Percentiles rank a stretch among this genome's conserved stretches.
phyloP scores from a whole-genome alignment of 2,113 vertebrate species.

The Actenoides hombroni region DNA sequence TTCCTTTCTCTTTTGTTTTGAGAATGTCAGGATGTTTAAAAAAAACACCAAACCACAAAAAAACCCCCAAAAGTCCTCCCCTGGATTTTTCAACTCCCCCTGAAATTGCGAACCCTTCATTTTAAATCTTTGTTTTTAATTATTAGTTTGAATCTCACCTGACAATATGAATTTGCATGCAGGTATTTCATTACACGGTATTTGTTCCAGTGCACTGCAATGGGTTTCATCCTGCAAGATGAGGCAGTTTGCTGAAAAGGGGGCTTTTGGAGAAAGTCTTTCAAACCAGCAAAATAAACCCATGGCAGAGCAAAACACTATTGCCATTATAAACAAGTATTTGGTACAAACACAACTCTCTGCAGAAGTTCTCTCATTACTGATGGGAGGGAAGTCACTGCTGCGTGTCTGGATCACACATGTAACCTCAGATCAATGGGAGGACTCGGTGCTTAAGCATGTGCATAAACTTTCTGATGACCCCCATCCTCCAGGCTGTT shows the following conservation, averaged over 20 bases:
- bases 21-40: not conserved
- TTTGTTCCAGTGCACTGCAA: not conserved
- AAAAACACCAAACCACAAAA: not conserved
- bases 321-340: not conserved
- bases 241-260: not conserved
- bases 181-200: not conserved
- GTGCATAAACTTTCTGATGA: not conserved
- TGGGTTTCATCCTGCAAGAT: not conserved
- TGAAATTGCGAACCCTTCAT: not conserved
- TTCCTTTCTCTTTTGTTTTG: conserved; percentile 48
- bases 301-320: not conserved
- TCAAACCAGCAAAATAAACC: not conserved
- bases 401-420: accelerated
- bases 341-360: not conserved
- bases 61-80: not conserved
- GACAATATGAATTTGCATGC: not conserved
- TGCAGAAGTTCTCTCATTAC: not conserved
- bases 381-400: not conserved
- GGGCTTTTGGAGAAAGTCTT: not conserved
- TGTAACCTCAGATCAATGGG: not conserved
- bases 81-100: not conserved
- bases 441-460: accelerated
- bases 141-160: not conserved
- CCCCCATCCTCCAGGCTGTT: not conserved
- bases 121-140: not conserved